Percentiles rank a stretch among this genome's conserved stretches.
These are phyloP conservation scores for Nowickia ferox DNA, from an alignment of 2,888 invertebrate genomes.

Conservation along the genomic window DNA sequence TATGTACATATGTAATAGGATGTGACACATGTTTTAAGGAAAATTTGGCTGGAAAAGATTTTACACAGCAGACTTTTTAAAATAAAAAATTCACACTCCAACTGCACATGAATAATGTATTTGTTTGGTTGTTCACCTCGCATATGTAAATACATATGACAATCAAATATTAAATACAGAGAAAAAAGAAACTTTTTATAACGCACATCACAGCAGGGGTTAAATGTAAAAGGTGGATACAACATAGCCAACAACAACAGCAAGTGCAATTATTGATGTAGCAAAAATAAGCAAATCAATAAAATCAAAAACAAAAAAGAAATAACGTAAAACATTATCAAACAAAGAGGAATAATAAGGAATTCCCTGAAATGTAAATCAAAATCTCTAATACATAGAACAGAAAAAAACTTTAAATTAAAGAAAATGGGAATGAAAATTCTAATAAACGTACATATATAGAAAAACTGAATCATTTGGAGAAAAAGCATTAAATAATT, in stretches of 20 bases:
- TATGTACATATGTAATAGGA: neutral
- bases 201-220: conserved; percentile 62
- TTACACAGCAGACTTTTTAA: neutral
- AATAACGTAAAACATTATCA: neutral
- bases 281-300: conserved; percentile 53
- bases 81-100: neutral
- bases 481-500: conserved; percentile 37
- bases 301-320: conserved; percentile 11
- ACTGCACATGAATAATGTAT: neutral
- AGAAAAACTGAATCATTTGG: conserved; percentile 23
- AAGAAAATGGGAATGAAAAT: conserved; percentile 8
- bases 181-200: neutral
- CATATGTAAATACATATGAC: conserved; percentile 56
- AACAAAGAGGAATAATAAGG: conserved; percentile 27
- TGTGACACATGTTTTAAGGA: neutral
- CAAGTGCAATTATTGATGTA: conserved; percentile 60
- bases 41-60: too few relatives aligned
- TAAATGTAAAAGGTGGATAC: conserved; percentile 63
- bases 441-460: neutral
- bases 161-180: conserved; percentile 19
- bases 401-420: neutral
- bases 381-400: conserved; percentile 11
- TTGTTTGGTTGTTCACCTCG: conserved; percentile 63
- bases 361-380: conserved; percentile 19
- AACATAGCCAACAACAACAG: conserved; percentile 24